phyloP scores from a whole-genome alignment of 1,140 invertebrate genomes.

The Lepidurus apus region DNA sequence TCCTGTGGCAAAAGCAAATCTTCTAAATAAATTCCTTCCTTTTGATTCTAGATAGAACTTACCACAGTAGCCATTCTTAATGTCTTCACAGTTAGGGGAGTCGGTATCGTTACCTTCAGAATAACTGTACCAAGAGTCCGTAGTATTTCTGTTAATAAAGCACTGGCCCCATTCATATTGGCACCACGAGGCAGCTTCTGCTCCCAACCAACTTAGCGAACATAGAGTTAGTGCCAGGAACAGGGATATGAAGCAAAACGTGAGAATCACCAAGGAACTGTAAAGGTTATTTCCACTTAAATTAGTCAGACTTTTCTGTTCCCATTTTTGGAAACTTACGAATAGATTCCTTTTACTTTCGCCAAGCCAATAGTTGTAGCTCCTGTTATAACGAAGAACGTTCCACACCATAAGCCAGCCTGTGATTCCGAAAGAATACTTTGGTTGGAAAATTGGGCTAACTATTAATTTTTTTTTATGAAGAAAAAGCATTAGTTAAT shows the following conservation, averaged over 20 bases:
- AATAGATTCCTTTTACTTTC: conserved; percentile 26
- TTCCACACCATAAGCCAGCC: conserved; percentile 30
- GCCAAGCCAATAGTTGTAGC: conserved; percentile 26
- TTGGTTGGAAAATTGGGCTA: not conserved
- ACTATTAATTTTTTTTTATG: not conserved
- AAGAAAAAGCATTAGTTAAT: not conserved
- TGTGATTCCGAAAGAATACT: not conserved
- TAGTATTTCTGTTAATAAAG: not conserved
- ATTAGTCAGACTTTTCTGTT: not conserved
- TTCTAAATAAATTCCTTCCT: not conserved
- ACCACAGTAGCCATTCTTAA: conserved; percentile 27
- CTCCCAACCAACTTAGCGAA: conserved; percentile 34
- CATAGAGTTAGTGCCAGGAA: conserved; percentile 35
- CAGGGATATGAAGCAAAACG: conserved; percentile 32
- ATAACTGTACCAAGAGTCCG: not conserved
- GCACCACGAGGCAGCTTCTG: conserved; percentile 30
- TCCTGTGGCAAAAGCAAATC: not conserved
- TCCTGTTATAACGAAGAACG: conserved; percentile 31
- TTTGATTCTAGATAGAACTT: not conserved
- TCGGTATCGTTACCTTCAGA: not conserved
- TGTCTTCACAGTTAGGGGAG: conserved; percentile 11
- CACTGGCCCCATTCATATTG: conserved; percentile 11
- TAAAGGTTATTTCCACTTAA: not conserved
- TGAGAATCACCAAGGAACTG: conserved; percentile 28
- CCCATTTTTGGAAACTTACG: not conserved